Evolutionary conservation across 2,797 vertebrate genomes (phyloP).

Genomic region (Halcyon smyrnensis): DNA sequence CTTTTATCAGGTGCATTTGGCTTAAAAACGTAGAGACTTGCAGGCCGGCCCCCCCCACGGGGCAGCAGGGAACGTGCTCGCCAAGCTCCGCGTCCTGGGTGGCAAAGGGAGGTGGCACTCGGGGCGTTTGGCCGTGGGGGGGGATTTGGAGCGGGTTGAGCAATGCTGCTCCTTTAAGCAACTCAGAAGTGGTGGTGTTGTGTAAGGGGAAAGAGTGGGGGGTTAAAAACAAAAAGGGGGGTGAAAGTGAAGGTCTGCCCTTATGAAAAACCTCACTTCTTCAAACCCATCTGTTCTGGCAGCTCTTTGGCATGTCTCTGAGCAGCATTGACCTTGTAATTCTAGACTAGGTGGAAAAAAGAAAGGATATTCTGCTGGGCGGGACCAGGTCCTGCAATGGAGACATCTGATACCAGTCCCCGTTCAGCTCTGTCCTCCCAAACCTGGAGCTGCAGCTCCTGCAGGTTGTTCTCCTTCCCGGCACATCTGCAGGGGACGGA

Average conservation of each 20-base stretch:
- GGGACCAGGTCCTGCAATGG: neutral
- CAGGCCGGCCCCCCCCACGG: neutral
- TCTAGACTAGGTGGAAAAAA: neutral
- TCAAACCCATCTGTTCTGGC: neutral
- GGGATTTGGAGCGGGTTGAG: constrained; percentile 13
- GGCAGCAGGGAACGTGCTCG: neutral
- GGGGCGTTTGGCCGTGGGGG: accelerated
- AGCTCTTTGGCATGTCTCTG: neutral
- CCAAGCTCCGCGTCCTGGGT: neutral
- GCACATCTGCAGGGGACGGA: too few species aligned
- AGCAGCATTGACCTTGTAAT: neutral
- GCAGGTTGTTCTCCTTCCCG: neutral
- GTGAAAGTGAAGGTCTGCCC: neutral
- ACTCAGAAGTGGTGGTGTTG: neutral
- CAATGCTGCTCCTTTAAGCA: constrained; percentile 20
- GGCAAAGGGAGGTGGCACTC: neutral
- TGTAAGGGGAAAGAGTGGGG: neutral
- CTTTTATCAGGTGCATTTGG: neutral
- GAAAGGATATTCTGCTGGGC: neutral
- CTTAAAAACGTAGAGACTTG: neutral
- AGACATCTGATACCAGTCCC: neutral
- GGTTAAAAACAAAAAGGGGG: neutral
- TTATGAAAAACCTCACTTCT: neutral
- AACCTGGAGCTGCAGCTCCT: neutral
- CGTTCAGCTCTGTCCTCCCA: neutral